These are phyloP conservation scores for Sesia apiformis DNA, from an alignment of 2,888 invertebrate genomes.

Conservation along the genomic window DNA sequence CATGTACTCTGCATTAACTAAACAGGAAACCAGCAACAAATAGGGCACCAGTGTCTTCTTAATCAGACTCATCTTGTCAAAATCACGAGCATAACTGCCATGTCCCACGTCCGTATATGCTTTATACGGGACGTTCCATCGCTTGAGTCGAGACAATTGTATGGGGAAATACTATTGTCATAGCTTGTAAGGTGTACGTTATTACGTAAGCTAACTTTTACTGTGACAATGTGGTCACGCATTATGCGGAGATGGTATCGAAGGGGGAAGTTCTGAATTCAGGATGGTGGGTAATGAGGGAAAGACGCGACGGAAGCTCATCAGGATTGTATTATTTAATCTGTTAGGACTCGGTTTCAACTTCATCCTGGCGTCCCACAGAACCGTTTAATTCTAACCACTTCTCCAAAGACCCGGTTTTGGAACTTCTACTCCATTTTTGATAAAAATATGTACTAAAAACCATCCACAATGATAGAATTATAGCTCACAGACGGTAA, in stretches of 20 bases:
- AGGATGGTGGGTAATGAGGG: too few species aligned
- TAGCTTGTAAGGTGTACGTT: conserved; percentile 9
- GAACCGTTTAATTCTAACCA: too few species aligned
- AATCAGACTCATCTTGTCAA: conserved; percentile 37
- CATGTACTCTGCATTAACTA: conserved; percentile 38
- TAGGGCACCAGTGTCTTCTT: conserved; percentile 11
- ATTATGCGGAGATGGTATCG: conserved; percentile 35
- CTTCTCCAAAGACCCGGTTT: too few species aligned
- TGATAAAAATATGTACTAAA: too few species aligned
- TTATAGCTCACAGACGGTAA: too few species aligned
- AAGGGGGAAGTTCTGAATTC: conserved; percentile 25
- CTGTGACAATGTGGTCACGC: conserved; percentile 31
- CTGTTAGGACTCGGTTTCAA: too few species aligned
- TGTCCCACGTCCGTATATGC: conserved; percentile 34
- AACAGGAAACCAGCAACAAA: conserved; percentile 20
- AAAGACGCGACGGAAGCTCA: too few species aligned
- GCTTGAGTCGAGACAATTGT: conserved; percentile 53
- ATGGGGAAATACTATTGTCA: conserved; percentile 64
- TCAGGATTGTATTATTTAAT: too few species aligned
- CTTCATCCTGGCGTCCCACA: too few species aligned
- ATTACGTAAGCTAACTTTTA: conserved; percentile 43
- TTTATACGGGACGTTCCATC: conserved; percentile 63
- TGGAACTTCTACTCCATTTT: too few species aligned
- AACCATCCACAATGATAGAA: too few species aligned
- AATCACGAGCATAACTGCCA: conserved; percentile 33